phyloP scores from a whole-genome alignment of 1,140 invertebrate genomes.

The Harlomillsia oculata region DNA sequence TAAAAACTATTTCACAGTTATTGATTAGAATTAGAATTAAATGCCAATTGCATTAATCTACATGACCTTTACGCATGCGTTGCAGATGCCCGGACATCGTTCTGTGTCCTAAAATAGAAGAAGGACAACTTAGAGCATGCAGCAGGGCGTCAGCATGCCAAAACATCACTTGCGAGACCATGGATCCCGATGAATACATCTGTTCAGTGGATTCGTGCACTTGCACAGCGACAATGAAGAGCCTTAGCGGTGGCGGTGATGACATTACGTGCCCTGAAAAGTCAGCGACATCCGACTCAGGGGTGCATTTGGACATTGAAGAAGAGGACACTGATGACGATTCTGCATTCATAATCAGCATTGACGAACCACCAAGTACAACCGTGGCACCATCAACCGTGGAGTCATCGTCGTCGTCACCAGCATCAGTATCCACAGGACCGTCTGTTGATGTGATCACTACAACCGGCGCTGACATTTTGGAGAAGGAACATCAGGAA shows the following conservation, averaged over 20 bases:
- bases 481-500: background rate
- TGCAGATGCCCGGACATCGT: slow-evolving; percentile 37
- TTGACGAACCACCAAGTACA: background rate
- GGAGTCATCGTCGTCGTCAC: background rate
- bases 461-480: background rate
- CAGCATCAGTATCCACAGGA: background rate
- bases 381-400: background rate
- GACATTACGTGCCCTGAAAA: background rate
- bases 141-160: slow-evolving; percentile 38
- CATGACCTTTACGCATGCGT: background rate
- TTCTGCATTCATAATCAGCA: too few species aligned
- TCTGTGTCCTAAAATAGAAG: slow-evolving; percentile 37
- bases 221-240: slow-evolving; percentile 38
- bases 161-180: slow-evolving; percentile 36
- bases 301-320: too few species aligned
- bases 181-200: slow-evolving; percentile 38
- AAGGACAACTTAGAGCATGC: slow-evolving; percentile 38
- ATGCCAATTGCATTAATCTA: background rate
- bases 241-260: slow-evolving; percentile 32
- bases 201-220: slow-evolving; percentile 43
- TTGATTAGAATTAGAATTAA: background rate
- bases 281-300: background rate
- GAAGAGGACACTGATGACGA: too few species aligned
- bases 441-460: too few species aligned
- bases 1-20: background rate